Percentiles rank a stretch among this genome's conserved stretches.
Evolutionary conservation across 2,113 vertebrate species (phyloP).

Genomic region (Peromyscus maniculatus): DNA sequence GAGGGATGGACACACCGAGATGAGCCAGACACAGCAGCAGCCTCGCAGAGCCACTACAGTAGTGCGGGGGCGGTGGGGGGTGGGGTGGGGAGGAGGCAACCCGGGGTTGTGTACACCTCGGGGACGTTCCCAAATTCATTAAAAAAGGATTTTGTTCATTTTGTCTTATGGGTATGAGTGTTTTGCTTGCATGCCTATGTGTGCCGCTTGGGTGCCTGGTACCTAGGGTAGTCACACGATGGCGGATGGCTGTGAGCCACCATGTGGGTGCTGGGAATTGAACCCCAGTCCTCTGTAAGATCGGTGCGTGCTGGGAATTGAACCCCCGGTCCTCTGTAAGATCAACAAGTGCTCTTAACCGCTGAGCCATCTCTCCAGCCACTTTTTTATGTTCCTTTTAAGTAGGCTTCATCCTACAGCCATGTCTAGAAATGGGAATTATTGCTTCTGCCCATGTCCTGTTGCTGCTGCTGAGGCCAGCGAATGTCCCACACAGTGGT

Average conservation of each 20-base stretch:
- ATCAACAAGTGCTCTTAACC: background rate
- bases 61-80: too few species aligned
- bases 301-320: too few species aligned
- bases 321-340: background rate
- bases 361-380: background rate
- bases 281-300: background rate
- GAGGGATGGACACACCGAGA: fast-evolving
- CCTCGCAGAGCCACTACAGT: fast-evolving
- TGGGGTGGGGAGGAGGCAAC: background rate
- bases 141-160: background rate
- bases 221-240: background rate
- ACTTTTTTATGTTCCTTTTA: background rate
- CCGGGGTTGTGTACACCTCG: background rate
- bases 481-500: background rate
- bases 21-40: background rate
- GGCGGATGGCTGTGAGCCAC: background rate
- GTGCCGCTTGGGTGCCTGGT: too few species aligned
- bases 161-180: background rate
- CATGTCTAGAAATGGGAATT: background rate
- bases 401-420: background rate
- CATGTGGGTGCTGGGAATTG: background rate
- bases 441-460: background rate
- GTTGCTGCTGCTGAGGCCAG: background rate
- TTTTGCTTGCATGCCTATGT: background rate
- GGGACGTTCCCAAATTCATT: background rate